Evolutionary conservation across 2,113 vertebrate species (phyloP).

Genomic region (Eublepharis macularius): DNA sequence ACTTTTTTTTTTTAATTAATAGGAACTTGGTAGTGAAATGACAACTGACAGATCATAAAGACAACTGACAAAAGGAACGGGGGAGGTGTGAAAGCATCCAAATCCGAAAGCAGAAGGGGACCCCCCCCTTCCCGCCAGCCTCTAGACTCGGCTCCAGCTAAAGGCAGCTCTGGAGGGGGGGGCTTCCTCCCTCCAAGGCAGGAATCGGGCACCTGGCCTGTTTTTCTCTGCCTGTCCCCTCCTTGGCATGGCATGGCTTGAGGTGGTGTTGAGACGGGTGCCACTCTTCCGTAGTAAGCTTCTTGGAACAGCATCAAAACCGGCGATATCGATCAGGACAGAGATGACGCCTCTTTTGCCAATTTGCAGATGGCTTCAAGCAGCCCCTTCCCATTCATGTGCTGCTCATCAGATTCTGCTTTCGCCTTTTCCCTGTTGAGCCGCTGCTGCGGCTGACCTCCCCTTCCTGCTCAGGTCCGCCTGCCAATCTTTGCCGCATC

Average conservation of each 20-base stretch:
- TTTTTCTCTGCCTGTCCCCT: not conserved
- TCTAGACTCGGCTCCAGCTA: not conserved
- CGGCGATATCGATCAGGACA: not conserved
- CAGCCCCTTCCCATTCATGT: not conserved
- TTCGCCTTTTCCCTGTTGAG: not conserved
- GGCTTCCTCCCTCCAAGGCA: not conserved
- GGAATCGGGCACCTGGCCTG: not conserved
- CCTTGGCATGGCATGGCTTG: not conserved
- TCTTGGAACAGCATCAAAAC: too few species aligned
- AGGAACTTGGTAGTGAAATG: not conserved
- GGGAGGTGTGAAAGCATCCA: not conserved
- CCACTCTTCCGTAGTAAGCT: too few species aligned
- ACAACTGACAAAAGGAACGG: not conserved
- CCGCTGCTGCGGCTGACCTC: fast-evolving
- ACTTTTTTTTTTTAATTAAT: not conserved
- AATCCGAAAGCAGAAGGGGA: not conserved
- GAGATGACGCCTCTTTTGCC: not conserved
- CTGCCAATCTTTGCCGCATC: too few species aligned
- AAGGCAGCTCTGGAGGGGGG: not conserved
- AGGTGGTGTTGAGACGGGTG: too few species aligned
- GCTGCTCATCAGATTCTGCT: not conserved
- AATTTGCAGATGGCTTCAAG: not conserved
- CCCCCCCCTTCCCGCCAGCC: not conserved
- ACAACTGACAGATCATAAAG: not conserved
- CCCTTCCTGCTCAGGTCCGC: not conserved